Evolutionary conservation across 2,888 invertebrate genomes (phyloP).

Genomic region (Lasioglossum marginatum): DNA sequence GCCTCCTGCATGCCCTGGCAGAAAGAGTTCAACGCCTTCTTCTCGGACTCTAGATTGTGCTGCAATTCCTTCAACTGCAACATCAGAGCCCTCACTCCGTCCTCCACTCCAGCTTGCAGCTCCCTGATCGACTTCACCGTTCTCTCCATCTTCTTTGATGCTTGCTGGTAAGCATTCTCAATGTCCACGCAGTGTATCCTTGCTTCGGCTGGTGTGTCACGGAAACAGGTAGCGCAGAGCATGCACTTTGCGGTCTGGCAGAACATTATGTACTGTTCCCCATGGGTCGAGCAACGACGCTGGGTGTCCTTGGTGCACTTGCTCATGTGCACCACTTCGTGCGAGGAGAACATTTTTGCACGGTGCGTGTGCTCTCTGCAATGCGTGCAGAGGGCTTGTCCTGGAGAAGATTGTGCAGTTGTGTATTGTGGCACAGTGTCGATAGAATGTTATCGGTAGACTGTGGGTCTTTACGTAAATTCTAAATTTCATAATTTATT

Average conservation of each 20-base stretch:
- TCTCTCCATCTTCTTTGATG: slow-evolving; percentile 89
- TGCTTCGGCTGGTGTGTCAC: slow-evolving; percentile 89
- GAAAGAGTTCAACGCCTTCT: slow-evolving; percentile 88
- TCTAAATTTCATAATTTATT: background rate
- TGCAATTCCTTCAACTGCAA: slow-evolving; percentile 89
- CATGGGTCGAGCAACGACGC: slow-evolving; percentile 89
- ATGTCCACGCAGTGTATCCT: slow-evolving; percentile 90
- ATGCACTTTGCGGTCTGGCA: slow-evolving; percentile 89
- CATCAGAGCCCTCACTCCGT: slow-evolving; percentile 88
- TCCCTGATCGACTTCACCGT: slow-evolving; percentile 86
- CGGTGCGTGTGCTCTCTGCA: slow-evolving; percentile 91
- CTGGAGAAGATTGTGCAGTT: slow-evolving; percentile 79
- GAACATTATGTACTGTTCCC: slow-evolving; percentile 91
- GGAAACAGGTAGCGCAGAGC: slow-evolving; percentile 91
- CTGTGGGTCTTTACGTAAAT: background rate
- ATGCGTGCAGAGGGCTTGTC: slow-evolving; percentile 89
- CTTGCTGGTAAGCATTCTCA: slow-evolving; percentile 90
- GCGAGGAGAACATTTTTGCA: slow-evolving; percentile 91
- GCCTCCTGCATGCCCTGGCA: slow-evolving; percentile 89
- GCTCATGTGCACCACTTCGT: slow-evolving; percentile 90
- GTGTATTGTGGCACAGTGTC: background rate
- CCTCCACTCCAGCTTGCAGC: slow-evolving; percentile 88
- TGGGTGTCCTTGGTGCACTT: slow-evolving; percentile 89
- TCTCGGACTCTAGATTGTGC: slow-evolving; percentile 88
- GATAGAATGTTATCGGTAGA: background rate